A percentile compares a stretch with the other conserved stretches of the same genome.
Evolutionary conservation across 2,113 vertebrate genomes (phyloP).

Genomic region (Trochalopteron elliotii): DNA sequence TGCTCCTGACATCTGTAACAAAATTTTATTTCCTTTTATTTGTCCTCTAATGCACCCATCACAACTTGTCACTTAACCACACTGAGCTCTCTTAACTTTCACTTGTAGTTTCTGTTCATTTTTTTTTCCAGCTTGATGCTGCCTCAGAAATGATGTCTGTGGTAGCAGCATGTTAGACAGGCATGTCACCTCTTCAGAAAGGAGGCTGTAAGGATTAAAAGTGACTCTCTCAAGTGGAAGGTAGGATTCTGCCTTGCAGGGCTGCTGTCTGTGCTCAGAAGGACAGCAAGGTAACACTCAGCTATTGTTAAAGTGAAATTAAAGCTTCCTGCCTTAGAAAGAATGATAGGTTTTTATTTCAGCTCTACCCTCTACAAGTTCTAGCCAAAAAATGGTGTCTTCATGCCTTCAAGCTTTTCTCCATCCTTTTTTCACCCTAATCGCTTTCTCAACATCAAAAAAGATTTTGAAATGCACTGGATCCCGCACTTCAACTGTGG

Average conservation of each 20-base stretch:
- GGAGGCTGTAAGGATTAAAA: too few relatives aligned
- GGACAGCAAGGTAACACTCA: background rate
- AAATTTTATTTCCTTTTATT: background rate
- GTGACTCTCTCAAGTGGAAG: too few relatives aligned
- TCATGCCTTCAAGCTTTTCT: background rate
- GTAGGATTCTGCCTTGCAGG: too few relatives aligned
- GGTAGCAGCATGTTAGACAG: background rate
- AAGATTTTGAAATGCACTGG: background rate
- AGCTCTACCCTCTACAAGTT: background rate
- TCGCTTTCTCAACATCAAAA: background rate
- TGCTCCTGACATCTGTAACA: background rate
- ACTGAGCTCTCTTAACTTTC: background rate
- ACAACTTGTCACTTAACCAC: background rate
- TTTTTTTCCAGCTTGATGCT: background rate
- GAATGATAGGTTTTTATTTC: background rate
- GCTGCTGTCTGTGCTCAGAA: background rate
- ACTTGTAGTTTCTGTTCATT: background rate
- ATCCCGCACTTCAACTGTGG: accelerated
- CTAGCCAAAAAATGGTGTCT: background rate
- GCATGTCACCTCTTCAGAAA: background rate
- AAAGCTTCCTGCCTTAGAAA: background rate
- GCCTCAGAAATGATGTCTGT: background rate
- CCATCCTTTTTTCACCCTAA: background rate
- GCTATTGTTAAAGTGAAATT: background rate
- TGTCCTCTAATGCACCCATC: background rate